Percentiles rank a stretch among this genome's conserved stretches.
These are phyloP conservation scores for Polydrusus cervinus DNA, from an alignment of 2,888 invertebrate species.

Conservation along the genomic window DNA sequence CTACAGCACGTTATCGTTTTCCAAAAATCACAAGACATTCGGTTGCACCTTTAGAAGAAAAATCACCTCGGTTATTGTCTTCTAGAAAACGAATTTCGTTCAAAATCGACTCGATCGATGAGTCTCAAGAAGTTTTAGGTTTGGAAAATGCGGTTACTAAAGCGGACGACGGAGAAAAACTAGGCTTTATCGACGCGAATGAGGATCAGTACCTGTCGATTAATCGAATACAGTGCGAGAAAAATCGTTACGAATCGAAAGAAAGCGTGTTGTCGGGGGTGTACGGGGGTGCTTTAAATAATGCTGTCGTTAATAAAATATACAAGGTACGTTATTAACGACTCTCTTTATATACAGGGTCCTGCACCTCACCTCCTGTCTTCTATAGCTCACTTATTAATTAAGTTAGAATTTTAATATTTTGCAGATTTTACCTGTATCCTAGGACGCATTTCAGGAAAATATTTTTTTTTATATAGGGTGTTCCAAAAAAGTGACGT, in stretches of 20 bases:
- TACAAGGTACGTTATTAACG: slow-evolving; percentile 55
- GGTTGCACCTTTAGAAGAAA: slow-evolving; percentile 60
- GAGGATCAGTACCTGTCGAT: slow-evolving; percentile 26
- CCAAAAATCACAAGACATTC: slow-evolving; percentile 57
- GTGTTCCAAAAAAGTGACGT: too few species aligned
- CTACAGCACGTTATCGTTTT: slow-evolving; percentile 48
- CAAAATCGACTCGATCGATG: slow-evolving; percentile 23
- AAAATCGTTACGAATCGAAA: slow-evolving; percentile 31
- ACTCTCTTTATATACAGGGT: too few species aligned
- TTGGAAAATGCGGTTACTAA: slow-evolving; percentile 42
- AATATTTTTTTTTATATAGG: too few species aligned
- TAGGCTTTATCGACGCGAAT: slow-evolving; percentile 41
- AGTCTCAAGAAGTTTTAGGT: slow-evolving; percentile 23
- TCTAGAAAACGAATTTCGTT: slow-evolving; percentile 43
- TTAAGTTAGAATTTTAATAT: too few species aligned
- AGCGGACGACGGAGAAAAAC: background rate
- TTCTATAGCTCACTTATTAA: too few species aligned
- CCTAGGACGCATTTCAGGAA: too few species aligned
- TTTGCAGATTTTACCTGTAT: too few species aligned
- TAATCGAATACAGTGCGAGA: slow-evolving; percentile 18
- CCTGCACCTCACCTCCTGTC: too few species aligned
- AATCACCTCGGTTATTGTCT: slow-evolving; percentile 9
- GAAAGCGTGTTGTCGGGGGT: slow-evolving; percentile 36
- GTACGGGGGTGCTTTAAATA: slow-evolving; percentile 37
- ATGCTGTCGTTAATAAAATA: slow-evolving; percentile 52